Evolutionary conservation across 2,888 invertebrate species (phyloP), one percentile per base, ranked within the genome.

Genomic region (Patella pellucida): DNA sequence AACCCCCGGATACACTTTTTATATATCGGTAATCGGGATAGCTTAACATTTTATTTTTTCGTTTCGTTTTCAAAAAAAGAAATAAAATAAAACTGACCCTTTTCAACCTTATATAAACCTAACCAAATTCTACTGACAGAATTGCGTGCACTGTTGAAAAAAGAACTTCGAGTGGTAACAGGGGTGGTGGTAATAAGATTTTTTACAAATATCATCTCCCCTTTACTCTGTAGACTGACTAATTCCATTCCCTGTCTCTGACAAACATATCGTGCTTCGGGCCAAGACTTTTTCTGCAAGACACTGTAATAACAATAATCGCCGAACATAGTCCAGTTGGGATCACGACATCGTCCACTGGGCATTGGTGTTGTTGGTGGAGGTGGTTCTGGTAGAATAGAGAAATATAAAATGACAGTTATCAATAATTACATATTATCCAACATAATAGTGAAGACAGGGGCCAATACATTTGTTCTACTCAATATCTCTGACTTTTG

Each of bases 191-290:
- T 41, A 16, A 52, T 23, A 1, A 54, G 16, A 11, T 71, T 14
- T 14, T 71, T 52, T 1, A 54, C 52, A 23, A 71, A 71, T 16
- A 52, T 27, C 5, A 72, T 19, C 9, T 72, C 72, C 2, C 31
- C 12, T 27, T 51, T 52, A 52, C 54, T 71, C 19, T 74, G 71
- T 41, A 76, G 50, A 67, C 74, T 74, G n/a, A 68, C 70, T 11
- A 76, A 71, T 12, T 71, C 71, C 12, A 52, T 71, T 31, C 76
- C 73, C 16, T n/a, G 52, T 16, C 67, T 62, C 68, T 31, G 52
- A 23, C 76, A 76, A 7, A 71, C 50, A 27, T 68, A 73, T 15
- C 74, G 68, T 16, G 76, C 74, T 41, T 76, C 76, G 1, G 76
- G 74, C 76, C 76, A 76, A 4, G 76, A 74, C 27, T 52, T 68